These are phyloP conservation scores for Cylloceria caligata DNA, from an alignment of 2,888 invertebrate genomes.

Conservation along the genomic window DNA sequence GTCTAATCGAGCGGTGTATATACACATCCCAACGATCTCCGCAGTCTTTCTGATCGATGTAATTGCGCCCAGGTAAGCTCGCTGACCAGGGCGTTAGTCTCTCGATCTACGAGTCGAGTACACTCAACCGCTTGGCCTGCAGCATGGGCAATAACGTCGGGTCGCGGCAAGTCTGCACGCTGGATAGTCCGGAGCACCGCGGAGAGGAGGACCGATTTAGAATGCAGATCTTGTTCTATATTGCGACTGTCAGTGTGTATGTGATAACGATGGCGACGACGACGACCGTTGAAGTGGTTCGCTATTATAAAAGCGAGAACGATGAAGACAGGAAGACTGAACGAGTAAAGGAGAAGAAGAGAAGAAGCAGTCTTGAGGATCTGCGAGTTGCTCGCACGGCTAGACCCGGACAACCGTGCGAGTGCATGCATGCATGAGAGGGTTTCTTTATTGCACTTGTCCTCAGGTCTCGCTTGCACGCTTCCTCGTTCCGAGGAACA, in stretches of 20 bases:
- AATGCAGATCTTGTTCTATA: constrained; percentile 69
- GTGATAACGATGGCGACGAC: constrained; percentile 59
- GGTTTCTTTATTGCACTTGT: constrained; percentile 68
- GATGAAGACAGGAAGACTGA: constrained; percentile 5
- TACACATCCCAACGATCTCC: constrained; percentile 40
- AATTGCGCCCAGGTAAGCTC: constrained; percentile 54
- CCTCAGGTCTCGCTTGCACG: constrained; percentile 58
- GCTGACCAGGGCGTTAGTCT: constrained; percentile 51
- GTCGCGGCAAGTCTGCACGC: constrained; percentile 23
- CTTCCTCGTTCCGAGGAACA: constrained; percentile 70
- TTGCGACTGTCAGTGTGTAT: constrained; percentile 34
- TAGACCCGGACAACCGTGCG: constrained; percentile 28
- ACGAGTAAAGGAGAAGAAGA: not conserved
- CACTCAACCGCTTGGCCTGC: constrained; percentile 26
- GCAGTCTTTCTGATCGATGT: constrained; percentile 65
- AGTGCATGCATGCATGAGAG: constrained; percentile 53
- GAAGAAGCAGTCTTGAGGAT: constrained; percentile 35
- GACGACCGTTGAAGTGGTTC: constrained; percentile 61
- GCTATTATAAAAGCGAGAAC: constrained; percentile 37
- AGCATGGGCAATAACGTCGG: constrained; percentile 18
- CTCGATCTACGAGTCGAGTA: constrained; percentile 57
- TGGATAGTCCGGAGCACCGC: constrained; percentile 52
- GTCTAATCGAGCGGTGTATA: constrained; percentile 51
- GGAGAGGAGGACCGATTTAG: constrained; percentile 63
- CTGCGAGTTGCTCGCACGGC: constrained; percentile 52